These are phyloP conservation scores for Drosophila micromelanica DNA, from an alignment of 1,140 invertebrate species.

Conservation along the genomic window DNA sequence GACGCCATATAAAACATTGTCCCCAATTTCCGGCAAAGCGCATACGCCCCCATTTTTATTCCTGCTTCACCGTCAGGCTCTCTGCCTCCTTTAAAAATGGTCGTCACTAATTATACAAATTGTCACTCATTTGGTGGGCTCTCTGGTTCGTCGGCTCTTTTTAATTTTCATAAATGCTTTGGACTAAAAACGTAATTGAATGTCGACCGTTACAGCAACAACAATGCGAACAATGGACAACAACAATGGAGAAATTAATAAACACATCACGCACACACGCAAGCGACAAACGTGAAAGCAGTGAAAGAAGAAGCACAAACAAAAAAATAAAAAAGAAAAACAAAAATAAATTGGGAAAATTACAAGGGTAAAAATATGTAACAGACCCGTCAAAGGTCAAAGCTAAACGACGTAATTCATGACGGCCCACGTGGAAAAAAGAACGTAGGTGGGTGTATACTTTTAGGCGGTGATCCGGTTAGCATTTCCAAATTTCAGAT, in stretches of 20 bases:
- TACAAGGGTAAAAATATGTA: conserved; percentile 59
- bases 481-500: conserved; percentile 10
- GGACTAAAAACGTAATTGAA: conserved; percentile 65
- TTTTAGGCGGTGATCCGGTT: conserved; percentile 5
- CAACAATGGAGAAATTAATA: conserved; percentile 50
- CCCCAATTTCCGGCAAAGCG: conserved; percentile 36
- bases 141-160: conserved; percentile 30
- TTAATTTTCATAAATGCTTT: conserved; percentile 68
- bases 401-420: conserved; percentile 65
- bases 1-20: conserved; percentile 28
- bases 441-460: conserved; percentile 13
- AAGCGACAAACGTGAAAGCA: conserved; percentile 26
- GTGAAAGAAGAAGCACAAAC: neutral
- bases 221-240: conserved; percentile 33
- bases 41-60: conserved; percentile 35
- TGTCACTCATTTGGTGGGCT: conserved; percentile 53
- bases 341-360: conserved; percentile 12
- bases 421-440: conserved; percentile 14
- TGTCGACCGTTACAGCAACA: conserved; percentile 40
- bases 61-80: neutral
- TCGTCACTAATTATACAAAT: conserved; percentile 61
- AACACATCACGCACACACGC: conserved; percentile 66
- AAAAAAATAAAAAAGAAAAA: conserved; percentile 1
- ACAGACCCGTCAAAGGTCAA: conserved; percentile 59
- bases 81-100: neutral